Evolutionary conservation across 2,888 invertebrate genomes (phyloP).

Genomic region (Linnaemya tessellans): DNA sequence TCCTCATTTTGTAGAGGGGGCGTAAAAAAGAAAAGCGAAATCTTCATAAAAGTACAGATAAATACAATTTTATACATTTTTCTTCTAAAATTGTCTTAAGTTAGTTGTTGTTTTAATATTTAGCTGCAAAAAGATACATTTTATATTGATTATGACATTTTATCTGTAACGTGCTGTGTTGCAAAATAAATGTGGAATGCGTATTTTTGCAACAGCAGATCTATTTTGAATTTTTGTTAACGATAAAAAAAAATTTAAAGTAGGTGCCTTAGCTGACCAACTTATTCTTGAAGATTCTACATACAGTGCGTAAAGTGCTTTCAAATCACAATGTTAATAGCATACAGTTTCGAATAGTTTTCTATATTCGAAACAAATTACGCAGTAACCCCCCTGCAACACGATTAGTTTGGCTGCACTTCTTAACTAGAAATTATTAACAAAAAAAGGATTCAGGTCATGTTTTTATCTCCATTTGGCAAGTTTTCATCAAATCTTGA

Average conservation of each 20-base stretch:
- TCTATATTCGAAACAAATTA: too few relatives aligned
- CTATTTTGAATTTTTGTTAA: neutral
- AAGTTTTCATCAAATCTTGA: neutral
- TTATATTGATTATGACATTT: constrained; percentile 27
- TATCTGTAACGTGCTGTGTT: neutral
- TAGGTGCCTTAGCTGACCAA: neutral
- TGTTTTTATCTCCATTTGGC: neutral
- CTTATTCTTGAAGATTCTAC: neutral
- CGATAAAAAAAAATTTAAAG: neutral
- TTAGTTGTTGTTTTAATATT: constrained; percentile 36
- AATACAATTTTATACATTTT: constrained; percentile 25
- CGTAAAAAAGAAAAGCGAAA: neutral
- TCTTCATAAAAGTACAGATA: constrained; percentile 23
- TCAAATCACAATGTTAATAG: too few relatives aligned
- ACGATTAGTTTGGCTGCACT: too few relatives aligned
- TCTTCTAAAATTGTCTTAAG: constrained; percentile 41
- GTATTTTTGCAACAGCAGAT: neutral
- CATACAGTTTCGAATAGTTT: too few relatives aligned
- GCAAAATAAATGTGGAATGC: neutral
- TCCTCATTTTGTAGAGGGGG: constrained; percentile 14
- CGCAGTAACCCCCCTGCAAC: too few relatives aligned
- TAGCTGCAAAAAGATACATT: neutral
- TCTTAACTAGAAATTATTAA: neutral
- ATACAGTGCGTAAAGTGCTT: too few relatives aligned
- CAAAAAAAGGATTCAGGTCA: neutral